phyloP scores from a whole-genome alignment of 2,888 invertebrate genomes.

The Germaria angustata region DNA sequence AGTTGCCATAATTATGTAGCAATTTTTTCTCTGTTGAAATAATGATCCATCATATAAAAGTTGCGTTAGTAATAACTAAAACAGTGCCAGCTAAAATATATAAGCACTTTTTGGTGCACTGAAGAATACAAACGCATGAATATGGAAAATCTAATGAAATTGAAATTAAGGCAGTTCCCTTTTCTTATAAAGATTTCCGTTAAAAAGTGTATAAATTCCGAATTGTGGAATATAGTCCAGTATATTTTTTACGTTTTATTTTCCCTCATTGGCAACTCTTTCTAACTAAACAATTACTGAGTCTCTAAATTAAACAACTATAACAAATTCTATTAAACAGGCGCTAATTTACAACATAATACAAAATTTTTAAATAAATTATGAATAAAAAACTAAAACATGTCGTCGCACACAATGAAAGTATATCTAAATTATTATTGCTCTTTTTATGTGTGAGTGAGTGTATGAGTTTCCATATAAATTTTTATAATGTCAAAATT shows the following conservation, averaged over 20 bases:
- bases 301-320: slow-evolving; percentile 7
- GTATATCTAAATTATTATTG: not conserved
- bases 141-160: too few species aligned
- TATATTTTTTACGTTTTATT: not conserved
- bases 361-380: slow-evolving; percentile 45
- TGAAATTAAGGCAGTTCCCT: too few species aligned
- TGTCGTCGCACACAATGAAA: not conserved
- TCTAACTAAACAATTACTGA: not conserved
- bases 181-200: too few species aligned
- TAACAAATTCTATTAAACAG: slow-evolving; percentile 45
- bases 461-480: slow-evolving; percentile 22
- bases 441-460: not conserved
- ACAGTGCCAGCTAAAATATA: too few species aligned
- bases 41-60: too few species aligned
- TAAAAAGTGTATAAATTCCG: too few species aligned
- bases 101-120: too few species aligned
- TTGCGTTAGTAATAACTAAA: too few species aligned
- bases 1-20: too few species aligned
- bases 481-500: slow-evolving; percentile 67
- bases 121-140: too few species aligned
- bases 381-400: slow-evolving; percentile 31
- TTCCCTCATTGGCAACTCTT: slow-evolving; percentile 12
- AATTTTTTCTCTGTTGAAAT: too few species aligned
- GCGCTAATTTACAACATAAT: slow-evolving; percentile 52
- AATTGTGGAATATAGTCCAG: not conserved